These are phyloP conservation scores for Trachelus iudaicus DNA, from an alignment of 2,888 invertebrate species.

Conservation along the genomic window DNA sequence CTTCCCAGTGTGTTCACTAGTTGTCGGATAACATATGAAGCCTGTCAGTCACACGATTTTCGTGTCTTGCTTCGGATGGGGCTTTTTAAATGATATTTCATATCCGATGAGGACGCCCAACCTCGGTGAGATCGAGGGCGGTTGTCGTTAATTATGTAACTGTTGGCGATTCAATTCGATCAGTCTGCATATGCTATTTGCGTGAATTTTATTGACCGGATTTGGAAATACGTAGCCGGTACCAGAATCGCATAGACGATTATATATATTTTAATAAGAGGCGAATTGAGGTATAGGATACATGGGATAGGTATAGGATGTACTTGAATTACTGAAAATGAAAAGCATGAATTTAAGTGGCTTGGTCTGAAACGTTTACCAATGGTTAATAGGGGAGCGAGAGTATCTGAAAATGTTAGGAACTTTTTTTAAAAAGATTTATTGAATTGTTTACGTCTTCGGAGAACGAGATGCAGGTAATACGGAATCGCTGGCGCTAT, in stretches of 20 bases:
- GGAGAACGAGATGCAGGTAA: neutral
- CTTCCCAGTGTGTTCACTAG: constrained; percentile 40
- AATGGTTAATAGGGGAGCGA: neutral
- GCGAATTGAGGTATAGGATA: neutral
- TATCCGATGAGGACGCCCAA: neutral
- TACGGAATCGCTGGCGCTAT: neutral
- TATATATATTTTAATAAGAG: neutral
- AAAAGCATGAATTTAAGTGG: neutral
- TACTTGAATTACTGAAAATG: neutral
- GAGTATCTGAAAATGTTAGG: constrained; percentile 25
- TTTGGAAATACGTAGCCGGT: neutral
- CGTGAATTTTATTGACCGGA: neutral
- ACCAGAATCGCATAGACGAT: neutral
- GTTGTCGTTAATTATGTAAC: neutral
- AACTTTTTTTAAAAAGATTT: constrained; percentile 45
- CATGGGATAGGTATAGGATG: neutral
- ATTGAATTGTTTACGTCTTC: constrained; percentile 50
- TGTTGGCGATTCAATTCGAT: neutral
- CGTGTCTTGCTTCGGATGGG: constrained; percentile 11
- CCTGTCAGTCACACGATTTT: constrained; percentile 44
- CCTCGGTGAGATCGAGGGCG: neutral
- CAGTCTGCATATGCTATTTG: neutral
- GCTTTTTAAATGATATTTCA: neutral
- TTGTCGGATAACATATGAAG: constrained; percentile 45
- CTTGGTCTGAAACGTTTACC: neutral